Percentiles rank a stretch among this genome's conserved stretches.
Conservation (phyloP, 2,888 invertebrate species). For the Chloromyia formosa region DNA sequence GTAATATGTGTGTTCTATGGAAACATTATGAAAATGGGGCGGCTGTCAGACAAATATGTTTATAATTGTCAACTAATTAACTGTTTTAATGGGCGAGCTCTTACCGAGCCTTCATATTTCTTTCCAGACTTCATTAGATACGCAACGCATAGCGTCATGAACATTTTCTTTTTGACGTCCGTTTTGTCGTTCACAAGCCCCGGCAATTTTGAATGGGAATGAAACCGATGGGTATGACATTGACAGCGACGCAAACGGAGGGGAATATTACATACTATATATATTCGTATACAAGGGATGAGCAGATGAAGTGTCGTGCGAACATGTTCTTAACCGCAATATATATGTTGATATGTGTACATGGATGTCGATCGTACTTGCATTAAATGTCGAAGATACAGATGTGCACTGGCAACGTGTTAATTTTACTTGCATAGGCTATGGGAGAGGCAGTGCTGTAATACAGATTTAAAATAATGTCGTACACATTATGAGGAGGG, state of each 20-base stretch:
- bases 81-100: slow-evolving; percentile 46
- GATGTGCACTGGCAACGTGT: slow-evolving; percentile 17
- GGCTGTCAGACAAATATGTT: slow-evolving; percentile 43
- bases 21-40: slow-evolving; percentile 30
- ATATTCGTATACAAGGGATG: not conserved
- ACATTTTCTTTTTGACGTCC: slow-evolving; percentile 10
- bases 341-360: not conserved
- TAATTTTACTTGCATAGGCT: slow-evolving; percentile 23
- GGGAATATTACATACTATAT: not conserved
- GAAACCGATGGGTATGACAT: too few relatives aligned
- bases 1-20: slow-evolving; percentile 32
- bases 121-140: slow-evolving; percentile 49
- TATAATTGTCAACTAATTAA: slow-evolving; percentile 50
- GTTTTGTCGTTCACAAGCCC: not conserved
- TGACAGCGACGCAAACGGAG: too few relatives aligned
- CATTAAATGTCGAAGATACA: not conserved
- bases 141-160: slow-evolving; percentile 44
- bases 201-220: too few relatives aligned
- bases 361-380: not conserved
- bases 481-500: not conserved
- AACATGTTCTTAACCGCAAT: slow-evolving; percentile 36
- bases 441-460: not conserved
- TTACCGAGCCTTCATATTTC: slow-evolving; percentile 42
- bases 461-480: not conserved
- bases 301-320: slow-evolving; percentile 36